Percentiles rank a stretch among this genome's conserved stretches.
Conservation (phyloP, 1,140 invertebrate species). For the Pemphigus obesinymphae region DNA sequence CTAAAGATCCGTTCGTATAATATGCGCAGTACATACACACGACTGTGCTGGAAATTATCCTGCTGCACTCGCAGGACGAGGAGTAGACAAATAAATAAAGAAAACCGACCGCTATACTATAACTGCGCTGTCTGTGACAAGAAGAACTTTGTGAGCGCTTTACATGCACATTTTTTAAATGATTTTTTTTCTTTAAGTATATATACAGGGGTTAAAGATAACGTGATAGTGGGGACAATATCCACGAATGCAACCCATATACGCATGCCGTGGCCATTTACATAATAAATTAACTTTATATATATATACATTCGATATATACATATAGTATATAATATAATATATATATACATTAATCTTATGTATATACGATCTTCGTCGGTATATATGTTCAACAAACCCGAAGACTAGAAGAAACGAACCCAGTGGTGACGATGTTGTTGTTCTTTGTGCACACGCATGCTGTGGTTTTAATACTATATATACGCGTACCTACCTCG, state of each 20-base stretch:
- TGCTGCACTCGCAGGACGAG: background rate
- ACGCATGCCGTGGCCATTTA: background rate
- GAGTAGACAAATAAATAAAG: background rate
- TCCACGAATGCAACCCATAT: background rate
- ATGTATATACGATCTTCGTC: background rate
- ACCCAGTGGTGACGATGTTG: background rate
- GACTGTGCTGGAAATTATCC: background rate
- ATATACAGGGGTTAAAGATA: background rate
- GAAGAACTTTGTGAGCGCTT: constrained; percentile 10
- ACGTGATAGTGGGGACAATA: background rate
- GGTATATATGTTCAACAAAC: background rate
- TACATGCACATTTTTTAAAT: background rate
- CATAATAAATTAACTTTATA: constrained; percentile 30
- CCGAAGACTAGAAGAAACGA: background rate
- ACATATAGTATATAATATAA: background rate
- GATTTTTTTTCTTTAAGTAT: no score
- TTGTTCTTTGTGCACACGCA: background rate
- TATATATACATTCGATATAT: background rate
- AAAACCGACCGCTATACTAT: background rate
- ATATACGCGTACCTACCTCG: no score
- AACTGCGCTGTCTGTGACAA: background rate
- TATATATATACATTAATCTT: background rate
- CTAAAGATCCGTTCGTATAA: no score
- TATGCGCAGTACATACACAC: background rate
- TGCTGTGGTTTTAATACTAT: background rate